Evolutionary conservation across 1,140 invertebrate species (phyloP).

Genomic region (Formica exsecta): DNA sequence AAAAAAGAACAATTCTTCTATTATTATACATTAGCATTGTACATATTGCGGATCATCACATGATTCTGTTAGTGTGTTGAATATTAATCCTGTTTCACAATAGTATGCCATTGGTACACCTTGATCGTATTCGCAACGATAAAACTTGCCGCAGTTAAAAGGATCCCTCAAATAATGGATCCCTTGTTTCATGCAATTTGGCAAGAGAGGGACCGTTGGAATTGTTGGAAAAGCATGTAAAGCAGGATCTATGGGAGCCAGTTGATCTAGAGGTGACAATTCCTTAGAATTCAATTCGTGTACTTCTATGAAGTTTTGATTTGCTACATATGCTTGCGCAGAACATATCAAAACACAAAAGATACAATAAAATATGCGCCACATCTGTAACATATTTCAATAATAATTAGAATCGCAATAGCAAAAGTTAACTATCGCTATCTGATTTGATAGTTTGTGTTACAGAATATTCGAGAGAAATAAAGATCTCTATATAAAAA

Average conservation of each 20-base stretch:
- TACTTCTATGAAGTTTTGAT: constrained; percentile 16
- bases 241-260: constrained; percentile 58
- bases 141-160: constrained; percentile 65
- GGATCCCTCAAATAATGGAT: constrained; percentile 47
- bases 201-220: constrained; percentile 35
- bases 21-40: constrained; percentile 35
- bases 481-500: too few species aligned
- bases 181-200: constrained; percentile 31
- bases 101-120: constrained; percentile 47
- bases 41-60: constrained; percentile 35
- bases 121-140: constrained; percentile 20
- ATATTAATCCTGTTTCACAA: constrained; percentile 43
- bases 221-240: constrained; percentile 51
- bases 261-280: not conserved
- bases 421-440: not conserved
- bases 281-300: constrained; percentile 15
- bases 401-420: not conserved
- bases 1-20: too few species aligned
- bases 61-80: constrained; percentile 14
- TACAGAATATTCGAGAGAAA: too few species aligned
- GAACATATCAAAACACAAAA: not conserved
- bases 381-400: constrained; percentile 52
- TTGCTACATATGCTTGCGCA: not conserved
- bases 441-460: too few species aligned
- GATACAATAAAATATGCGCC: not conserved